These are phyloP conservation scores for Sphaerodactylus townsendi DNA, from an alignment of 2,113 vertebrate genomes.

Conservation along the genomic window DNA sequence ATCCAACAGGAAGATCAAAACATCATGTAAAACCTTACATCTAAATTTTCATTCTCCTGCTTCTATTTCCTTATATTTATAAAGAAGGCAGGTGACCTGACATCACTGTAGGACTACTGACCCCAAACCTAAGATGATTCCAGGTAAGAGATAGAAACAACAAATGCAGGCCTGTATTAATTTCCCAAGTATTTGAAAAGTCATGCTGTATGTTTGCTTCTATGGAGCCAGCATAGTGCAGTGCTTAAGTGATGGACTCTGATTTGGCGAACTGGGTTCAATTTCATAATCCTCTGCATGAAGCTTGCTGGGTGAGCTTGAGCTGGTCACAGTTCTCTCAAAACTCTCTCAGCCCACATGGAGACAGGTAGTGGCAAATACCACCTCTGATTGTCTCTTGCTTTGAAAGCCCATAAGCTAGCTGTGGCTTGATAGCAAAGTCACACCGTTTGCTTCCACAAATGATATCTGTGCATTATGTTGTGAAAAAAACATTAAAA, in stretches of 20 bases:
- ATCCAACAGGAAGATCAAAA: conserved; percentile 35
- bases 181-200: conserved; percentile 20
- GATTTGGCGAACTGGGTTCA: no score
- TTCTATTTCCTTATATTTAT: conserved; percentile 29
- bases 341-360: no score
- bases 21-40: background rate
- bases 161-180: conserved; percentile 16
- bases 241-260: no score
- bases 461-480: background rate
- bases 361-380: no score
- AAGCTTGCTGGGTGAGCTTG: no score
- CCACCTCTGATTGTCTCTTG: no score
- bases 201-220: background rate
- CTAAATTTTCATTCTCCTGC: background rate
- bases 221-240: no score
- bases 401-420: no score
- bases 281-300: no score
- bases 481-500: background rate
- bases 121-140: conserved; percentile 32
- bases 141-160: conserved; percentile 33
- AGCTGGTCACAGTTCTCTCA: no score
- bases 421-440: no score
- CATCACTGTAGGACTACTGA: conserved; percentile 17
- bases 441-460: no score
- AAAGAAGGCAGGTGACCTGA: conserved; percentile 8